Evolutionary conservation across 2,113 vertebrate species (phyloP).

Genomic region (Festucalex cinctus): DNA sequence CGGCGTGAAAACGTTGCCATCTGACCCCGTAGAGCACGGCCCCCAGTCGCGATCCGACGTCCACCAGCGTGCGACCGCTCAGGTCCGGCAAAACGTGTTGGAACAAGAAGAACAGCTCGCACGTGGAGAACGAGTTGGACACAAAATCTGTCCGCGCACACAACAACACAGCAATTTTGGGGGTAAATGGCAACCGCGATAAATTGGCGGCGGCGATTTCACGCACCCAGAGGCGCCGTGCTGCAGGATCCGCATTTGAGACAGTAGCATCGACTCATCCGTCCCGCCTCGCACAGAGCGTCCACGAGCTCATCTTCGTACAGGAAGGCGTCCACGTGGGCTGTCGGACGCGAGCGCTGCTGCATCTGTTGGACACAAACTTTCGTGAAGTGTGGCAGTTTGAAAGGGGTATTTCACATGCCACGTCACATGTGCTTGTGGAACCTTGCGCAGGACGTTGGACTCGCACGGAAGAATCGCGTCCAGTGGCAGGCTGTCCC

Average conservation of each 20-base stretch:
- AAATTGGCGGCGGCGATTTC: neutral
- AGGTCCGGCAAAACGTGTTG: constrained; percentile 85
- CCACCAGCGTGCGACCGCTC: constrained; percentile 82
- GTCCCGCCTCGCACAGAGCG: constrained; percentile 82
- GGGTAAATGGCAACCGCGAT: neutral
- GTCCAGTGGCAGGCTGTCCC: constrained; percentile 73
- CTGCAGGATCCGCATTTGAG: constrained; percentile 79
- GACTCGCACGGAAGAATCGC: constrained; percentile 80
- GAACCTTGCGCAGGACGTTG: constrained; percentile 57
- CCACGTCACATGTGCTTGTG: neutral
- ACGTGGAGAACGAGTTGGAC: constrained; percentile 90
- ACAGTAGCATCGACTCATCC: constrained; percentile 88
- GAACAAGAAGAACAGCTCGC: constrained; percentile 89
- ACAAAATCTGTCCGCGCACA: constrained; percentile 80
- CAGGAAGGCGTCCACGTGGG: constrained; percentile 88
- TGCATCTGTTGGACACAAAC: constrained; percentile 68
- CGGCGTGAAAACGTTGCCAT: neutral
- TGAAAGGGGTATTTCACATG: too few relatives aligned
- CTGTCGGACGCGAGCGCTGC: constrained; percentile 71
- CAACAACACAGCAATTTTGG: neutral
- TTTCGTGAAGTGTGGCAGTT: neutral
- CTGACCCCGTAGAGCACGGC: constrained; percentile 81
- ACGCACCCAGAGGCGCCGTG: constrained; percentile 81
- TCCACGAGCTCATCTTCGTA: constrained; percentile 89
- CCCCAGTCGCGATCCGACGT: constrained; percentile 90